phyloP scores from a whole-genome alignment of 2,113 vertebrate genomes.

The Microcebus tavaratra region DNA sequence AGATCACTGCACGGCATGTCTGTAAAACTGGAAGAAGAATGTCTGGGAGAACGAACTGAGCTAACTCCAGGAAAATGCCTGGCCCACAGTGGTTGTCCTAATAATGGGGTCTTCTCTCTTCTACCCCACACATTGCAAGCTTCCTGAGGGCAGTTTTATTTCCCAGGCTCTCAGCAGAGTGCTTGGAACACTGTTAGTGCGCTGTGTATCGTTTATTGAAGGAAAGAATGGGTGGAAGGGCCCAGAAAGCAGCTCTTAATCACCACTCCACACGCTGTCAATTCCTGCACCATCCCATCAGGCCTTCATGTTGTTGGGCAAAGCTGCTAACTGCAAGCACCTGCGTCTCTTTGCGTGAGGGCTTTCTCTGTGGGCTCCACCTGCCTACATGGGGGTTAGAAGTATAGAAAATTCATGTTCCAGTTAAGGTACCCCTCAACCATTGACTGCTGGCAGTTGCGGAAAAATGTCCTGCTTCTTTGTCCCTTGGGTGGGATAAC shows the following conservation, averaged over 20 bases:
- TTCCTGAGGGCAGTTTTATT: neutral
- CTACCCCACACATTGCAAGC: neutral
- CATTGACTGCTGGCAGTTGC: neutral
- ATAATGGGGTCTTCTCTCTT: neutral
- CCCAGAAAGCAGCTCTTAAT: neutral
- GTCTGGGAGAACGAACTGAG: neutral
- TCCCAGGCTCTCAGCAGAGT: neutral
- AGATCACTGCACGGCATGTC: neutral
- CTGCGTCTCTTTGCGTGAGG: neutral
- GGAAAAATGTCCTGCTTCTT: neutral
- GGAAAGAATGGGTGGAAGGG: neutral
- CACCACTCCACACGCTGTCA: neutral
- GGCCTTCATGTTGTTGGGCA: neutral
- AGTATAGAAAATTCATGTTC: neutral
- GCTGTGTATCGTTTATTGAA: neutral
- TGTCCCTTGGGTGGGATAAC: neutral
- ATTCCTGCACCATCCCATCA: neutral
- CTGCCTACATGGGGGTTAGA: neutral
- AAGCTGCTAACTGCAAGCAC: neutral
- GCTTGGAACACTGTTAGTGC: neutral
- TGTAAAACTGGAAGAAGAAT: neutral
- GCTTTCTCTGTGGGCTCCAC: neutral
- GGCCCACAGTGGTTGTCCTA: neutral
- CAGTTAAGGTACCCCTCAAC: neutral
- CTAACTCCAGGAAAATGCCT: neutral